Percentiles rank a stretch among this genome's conserved stretches.
phyloP scores from a whole-genome alignment of 92 coral and sea anemone species.

The Epizoanthus fatuus region DNA sequence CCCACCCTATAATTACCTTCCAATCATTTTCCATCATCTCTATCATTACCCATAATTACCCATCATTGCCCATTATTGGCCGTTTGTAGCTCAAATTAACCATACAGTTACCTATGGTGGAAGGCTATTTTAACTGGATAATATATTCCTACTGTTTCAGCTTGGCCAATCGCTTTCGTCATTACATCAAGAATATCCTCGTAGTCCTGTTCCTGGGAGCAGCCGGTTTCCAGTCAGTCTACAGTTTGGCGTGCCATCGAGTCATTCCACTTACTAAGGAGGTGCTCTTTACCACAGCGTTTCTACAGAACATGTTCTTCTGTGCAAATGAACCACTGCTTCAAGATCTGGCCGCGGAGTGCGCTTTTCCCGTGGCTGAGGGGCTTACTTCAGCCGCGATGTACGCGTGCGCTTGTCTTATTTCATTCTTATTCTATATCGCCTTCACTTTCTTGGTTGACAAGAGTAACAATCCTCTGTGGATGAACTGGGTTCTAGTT shows the following conservation, averaged over 20 bases:
- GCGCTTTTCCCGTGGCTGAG: slow-evolving; percentile 26
- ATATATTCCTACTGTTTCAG: background rate
- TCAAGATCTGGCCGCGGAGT: slow-evolving; percentile 13
- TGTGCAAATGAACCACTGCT: slow-evolving; percentile 34
- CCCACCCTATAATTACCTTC: too few relatives aligned
- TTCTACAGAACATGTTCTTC: slow-evolving; percentile 29
- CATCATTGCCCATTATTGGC: too few relatives aligned
- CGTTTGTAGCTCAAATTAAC: too few relatives aligned
- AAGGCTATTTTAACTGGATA: too few relatives aligned
- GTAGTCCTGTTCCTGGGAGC: slow-evolving; percentile 5
- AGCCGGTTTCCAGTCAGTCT: slow-evolving; percentile 25
- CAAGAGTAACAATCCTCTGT: slow-evolving; percentile 18
- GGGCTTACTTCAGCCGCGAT: slow-evolving; percentile 1
- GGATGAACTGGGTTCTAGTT: slow-evolving; percentile 42
- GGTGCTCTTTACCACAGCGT: slow-evolving; percentile 17
- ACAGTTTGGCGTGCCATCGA: slow-evolving; percentile 25
- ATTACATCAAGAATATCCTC: background rate
- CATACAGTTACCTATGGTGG: too few relatives aligned
- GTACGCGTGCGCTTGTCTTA: background rate
- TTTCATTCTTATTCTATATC: background rate
- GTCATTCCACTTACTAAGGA: slow-evolving; percentile 1
- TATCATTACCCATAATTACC: too few relatives aligned
- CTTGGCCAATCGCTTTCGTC: slow-evolving; percentile 4
- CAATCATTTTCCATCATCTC: too few relatives aligned
- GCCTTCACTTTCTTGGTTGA: slow-evolving; percentile 10